Evolutionary conservation across 2,797 vertebrate species (phyloP).

Genomic region (Cirrhinus molitorella): DNA sequence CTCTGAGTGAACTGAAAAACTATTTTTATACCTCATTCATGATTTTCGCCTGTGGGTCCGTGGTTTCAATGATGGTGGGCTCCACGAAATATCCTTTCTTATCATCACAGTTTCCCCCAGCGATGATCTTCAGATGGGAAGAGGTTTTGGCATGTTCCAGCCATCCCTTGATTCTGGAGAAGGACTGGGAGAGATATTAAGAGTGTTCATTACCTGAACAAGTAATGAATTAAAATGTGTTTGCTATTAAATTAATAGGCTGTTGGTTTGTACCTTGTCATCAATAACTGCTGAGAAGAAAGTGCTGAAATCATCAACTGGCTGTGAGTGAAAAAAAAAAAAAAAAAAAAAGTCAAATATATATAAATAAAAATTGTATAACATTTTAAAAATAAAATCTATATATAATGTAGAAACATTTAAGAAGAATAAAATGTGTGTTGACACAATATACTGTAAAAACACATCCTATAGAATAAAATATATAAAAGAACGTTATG

Average conservation of each 20-base stretch:
- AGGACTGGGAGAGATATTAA: constrained; percentile 73
- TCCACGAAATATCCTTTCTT: constrained; percentile 88
- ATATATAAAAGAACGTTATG: too few relatives aligned
- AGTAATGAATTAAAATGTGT: background rate
- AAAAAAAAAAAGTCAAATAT: too few relatives aligned
- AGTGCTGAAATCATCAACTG: constrained; percentile 85
- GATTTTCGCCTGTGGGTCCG: constrained; percentile 86
- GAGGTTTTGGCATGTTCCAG: constrained; percentile 83
- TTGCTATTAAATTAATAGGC: background rate
- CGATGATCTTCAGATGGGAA: constrained; percentile 82
- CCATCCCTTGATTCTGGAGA: constrained; percentile 86
- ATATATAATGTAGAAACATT: too few relatives aligned
- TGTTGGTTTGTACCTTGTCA: constrained; percentile 82
- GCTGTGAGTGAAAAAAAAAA: constrained; percentile 75
- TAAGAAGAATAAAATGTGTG: too few relatives aligned
- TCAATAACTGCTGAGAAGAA: constrained; percentile 96
- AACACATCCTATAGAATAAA: too few relatives aligned
- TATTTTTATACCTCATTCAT: constrained; percentile 87
- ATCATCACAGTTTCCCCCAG: constrained; percentile 86
- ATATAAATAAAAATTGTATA: too few relatives aligned
- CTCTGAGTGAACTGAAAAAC: too few relatives aligned
- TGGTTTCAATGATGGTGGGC: constrained; percentile 89
- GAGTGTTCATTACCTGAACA: background rate
- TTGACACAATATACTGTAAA: too few relatives aligned
- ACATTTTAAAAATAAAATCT: too few relatives aligned